Base-by-base conservation (phyloP, 2,888 invertebrate genomes). In the Odontocolon sp. region DNA sequence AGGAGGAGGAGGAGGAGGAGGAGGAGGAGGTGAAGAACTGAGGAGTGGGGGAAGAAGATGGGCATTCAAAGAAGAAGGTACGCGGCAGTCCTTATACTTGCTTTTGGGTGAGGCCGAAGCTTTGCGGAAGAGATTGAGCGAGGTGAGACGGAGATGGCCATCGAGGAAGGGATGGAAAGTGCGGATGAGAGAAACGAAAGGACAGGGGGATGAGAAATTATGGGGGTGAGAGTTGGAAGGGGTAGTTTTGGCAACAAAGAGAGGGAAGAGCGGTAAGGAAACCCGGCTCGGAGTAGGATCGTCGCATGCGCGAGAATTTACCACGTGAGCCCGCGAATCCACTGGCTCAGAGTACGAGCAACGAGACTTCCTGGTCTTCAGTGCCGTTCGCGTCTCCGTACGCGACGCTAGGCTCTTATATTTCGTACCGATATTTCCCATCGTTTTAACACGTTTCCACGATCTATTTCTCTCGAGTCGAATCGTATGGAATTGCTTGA, bases 271-370 rank as follows among this genome's bases (percentile, higher is more conserved):
- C 61, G 61, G 47, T 61, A 50, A 67, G 33, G 57, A 63, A 68
- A 63, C 50, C 40, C 16, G 42, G n/a, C n/a, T 16, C 57, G 68
- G 57, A 79, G 82, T 79, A 84, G 83, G 83, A 83, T 82, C 78
- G 85, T 87, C 87, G 88, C 89, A 88, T 88, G 88, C 88, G 88
- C 88, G 81, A 82, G 81, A 84, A 86, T 86, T 86, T 83, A 86
- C 86, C 89, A 89, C 89, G 89, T 89, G 88, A 89, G 88, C 85
- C 86, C 86, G 87, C 87, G 87, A 88, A 88, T 85, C 84, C 83
- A 77, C 75, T 81, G 83, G 84, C 85, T 85, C 82, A 33, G 83
- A 82, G 82, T 83, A 66, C 73, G 54, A 66, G 64, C 31, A 23
- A 84, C 82, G 78, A 83, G 87, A 84, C 83, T 84, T 87, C 83